phyloP scores from a whole-genome alignment of 1,140 invertebrate genomes.

The Chironomus tepperi region DNA sequence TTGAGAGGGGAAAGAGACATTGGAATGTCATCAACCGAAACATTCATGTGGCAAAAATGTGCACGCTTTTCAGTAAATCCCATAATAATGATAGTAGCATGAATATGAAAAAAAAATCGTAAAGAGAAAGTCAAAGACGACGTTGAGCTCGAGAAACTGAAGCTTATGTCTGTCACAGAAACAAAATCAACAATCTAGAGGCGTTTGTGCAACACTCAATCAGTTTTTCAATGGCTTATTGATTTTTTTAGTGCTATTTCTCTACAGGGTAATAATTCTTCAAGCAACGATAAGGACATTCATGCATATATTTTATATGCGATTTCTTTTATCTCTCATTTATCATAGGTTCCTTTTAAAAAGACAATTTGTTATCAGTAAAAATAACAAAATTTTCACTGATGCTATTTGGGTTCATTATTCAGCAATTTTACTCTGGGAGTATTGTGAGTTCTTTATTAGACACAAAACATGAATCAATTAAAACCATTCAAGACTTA shows the following conservation, averaged over 20 bases:
- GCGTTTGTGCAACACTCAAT: conserved; percentile 26
- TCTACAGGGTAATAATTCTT: conserved; percentile 43
- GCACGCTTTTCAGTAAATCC: neutral
- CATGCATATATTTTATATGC: neutral
- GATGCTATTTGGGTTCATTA: conserved; percentile 51
- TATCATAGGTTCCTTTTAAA: conserved; percentile 29
- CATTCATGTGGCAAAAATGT: neutral
- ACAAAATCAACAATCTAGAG: neutral
- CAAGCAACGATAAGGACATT: neutral
- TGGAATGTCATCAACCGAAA: neutral
- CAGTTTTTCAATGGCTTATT: conserved; percentile 32
- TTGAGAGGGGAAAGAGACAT: neutral
- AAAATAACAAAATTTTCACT: conserved; percentile 51
- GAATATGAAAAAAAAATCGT: neutral
- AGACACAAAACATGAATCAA: conserved; percentile 51
- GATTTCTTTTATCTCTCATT: no score
- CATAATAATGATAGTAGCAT: neutral
- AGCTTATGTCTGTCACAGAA: conserved; percentile 28
- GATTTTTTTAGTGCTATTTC: conserved; percentile 40
- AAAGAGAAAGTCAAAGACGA: conserved; percentile 10
- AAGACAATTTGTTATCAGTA: conserved; percentile 44
- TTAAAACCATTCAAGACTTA: conserved; percentile 51
- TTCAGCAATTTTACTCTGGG: conserved; percentile 66
- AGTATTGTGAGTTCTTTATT: conserved; percentile 62
- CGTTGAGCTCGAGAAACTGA: conserved; percentile 8